Base-by-base conservation (phyloP, 35 echinoderm and acorn worm genomes). In the Holothuria glaberrima region DNA sequence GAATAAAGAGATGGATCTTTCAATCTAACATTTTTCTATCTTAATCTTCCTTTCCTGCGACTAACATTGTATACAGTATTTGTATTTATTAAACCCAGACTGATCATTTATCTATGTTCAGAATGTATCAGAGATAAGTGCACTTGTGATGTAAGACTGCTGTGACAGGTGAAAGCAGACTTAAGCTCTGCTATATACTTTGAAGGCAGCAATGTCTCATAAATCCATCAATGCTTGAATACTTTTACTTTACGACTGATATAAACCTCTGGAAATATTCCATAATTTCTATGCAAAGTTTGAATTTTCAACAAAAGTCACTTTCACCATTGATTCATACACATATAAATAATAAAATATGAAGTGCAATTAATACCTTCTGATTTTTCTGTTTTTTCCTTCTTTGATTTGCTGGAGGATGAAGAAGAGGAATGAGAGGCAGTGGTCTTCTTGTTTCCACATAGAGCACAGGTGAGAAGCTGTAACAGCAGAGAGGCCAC, bases 401-500 rank as follows among this genome's bases (percentile, higher is more conserved):
- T 90, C 84, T 95, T 89, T 83, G 72, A 61, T 72, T 86, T 91
- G 59, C 88, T 86, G 46, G 82, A 87, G 18, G 68, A 72, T 35
- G 91, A 67, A 3, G 83, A 73, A 59, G 77, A 83, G n/a, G 92
- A 97, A 17, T 88, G 81, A 60, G 89, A 89, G 19, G 74, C 46
- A 46, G 83, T 68, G 20, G 72, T 71, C 28, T 83, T 77, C 68
- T 99, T 99, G 82, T 70, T 62, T 10, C 97, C 97, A 91, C 97
- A 99, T 59, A 99, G 93, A 52, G 97, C 97, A 58, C 93, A 95
- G 19, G 97, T 95, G 75, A 99, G 67, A 5, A 99, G 90, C 50
- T 99, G 97, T 0, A 99, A 91, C n/a, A 99, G 75, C 21, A 95
- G 89, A 17, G 96, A 94, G 4, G 97, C 85, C 50, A 99, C 97